Percentiles rank a stretch among this genome's conserved stretches.
Conservation (phyloP, 2,797 vertebrate species). For the Clarias pachynema region DNA sequence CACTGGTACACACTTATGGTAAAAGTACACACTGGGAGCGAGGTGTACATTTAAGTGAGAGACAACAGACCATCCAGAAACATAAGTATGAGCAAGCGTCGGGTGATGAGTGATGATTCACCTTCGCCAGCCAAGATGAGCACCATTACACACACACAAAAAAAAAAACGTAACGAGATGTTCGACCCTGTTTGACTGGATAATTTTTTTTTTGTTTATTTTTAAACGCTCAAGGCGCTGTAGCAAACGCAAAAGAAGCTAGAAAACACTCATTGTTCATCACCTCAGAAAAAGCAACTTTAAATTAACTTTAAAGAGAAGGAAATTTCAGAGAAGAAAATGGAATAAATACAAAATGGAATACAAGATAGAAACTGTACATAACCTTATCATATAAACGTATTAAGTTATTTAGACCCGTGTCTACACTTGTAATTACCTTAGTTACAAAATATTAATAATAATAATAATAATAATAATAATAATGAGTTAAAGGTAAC, state of each 20-base stretch:
- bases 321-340: not conserved
- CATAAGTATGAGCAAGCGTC: not conserved
- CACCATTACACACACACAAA: not conserved
- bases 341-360: not conserved
- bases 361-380: not conserved
- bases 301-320: slow-evolving; percentile 41
- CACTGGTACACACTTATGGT: not conserved
- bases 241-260: slow-evolving; percentile 16
- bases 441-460: too few relatives aligned
- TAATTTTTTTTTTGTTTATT: slow-evolving; percentile 31
- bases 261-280: slow-evolving; percentile 15
- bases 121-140: slow-evolving; percentile 3
- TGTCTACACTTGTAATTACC: not conserved
- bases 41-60: slow-evolving; percentile 6
- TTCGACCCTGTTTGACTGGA: slow-evolving; percentile 47
- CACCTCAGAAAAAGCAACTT: slow-evolving; percentile 30
- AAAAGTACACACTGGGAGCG: not conserved
- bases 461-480: not conserved
- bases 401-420: not conserved
- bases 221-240: slow-evolving; percentile 32
- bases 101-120: not conserved
- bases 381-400: not conserved
- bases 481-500: not conserved
- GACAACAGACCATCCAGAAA: slow-evolving; percentile 7
- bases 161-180: not conserved